Percentiles rank a stretch among this genome's conserved stretches.
Conservation (phyloP, 2,113 vertebrate species). For the Sinocyclocheilus grahami region DNA sequence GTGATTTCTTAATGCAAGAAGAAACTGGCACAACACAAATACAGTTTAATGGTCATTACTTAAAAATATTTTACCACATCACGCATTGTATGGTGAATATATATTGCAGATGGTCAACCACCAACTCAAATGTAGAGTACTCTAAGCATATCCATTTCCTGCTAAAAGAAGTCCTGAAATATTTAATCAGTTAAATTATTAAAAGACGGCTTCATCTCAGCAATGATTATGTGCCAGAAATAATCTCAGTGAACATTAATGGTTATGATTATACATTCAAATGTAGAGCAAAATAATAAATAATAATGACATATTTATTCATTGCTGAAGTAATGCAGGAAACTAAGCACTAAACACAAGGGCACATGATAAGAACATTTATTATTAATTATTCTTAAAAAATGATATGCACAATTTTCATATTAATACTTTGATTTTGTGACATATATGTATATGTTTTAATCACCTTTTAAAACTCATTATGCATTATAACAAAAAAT, state of each 20-base stretch:
- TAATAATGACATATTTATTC: background rate
- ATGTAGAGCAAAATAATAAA: background rate
- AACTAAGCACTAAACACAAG: background rate
- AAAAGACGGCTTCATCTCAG: background rate
- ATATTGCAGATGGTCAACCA: background rate
- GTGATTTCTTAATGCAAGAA: background rate
- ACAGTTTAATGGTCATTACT: background rate
- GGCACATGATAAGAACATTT: background rate
- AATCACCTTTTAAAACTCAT: background rate
- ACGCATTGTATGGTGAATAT: background rate
- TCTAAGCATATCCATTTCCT: background rate
- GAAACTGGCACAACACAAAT: background rate
- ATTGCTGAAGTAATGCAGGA: background rate
- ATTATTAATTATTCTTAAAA: background rate
- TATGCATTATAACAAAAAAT: background rate
- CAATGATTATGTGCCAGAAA: background rate
- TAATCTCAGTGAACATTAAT: background rate
- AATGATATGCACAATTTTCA: background rate
- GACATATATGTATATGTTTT: background rate
- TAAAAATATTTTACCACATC: background rate
- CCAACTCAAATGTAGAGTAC: too few relatives aligned
- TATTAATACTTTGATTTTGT: background rate
- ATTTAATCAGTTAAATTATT: background rate
- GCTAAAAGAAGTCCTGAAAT: conserved; percentile 1
- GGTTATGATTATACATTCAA: background rate